Base-by-base conservation (phyloP, 2,797 vertebrate species). In the Lateolabrax maculatus region DNA sequence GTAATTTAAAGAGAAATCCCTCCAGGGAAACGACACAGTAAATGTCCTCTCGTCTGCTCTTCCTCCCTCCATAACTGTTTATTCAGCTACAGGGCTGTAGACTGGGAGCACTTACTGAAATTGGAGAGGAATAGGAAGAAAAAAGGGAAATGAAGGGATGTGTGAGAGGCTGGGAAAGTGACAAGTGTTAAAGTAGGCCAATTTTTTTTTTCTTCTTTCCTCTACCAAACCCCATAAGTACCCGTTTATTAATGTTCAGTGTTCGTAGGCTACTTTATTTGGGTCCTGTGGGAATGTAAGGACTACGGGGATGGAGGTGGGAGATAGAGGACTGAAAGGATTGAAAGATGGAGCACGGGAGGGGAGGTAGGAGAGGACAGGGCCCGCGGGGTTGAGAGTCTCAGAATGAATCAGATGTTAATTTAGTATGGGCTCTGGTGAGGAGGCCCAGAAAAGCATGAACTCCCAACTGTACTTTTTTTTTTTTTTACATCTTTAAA, bases 1-100 rank as follows among this genome's bases (percentile, higher is more conserved):
- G 94, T 95, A 94, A 95, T 94, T 94, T 95, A 94, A 93, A 93
- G 91, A 93, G 86, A 89, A 92, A 84, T 84, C 87, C 90, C 93
- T 88, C 84, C 64, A 86, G 91, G 86, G 90, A 86, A 81, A 88
- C 31, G 71, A 82, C 89, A 89, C 86, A 86, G 79, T 92, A 92
- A 93, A 93, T 70, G 81, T 89, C 88, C 84, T 86, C 86, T 84
- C 71, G 63, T 91, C 86, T 86, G 82, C 69, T 88, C 81, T 76
- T 81, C 65, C 80, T 84, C 75, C 75, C 70, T 87, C 75, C 71
- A 81, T 87, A 84, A 91, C 84, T 88, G 83, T 90, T 90, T 90
- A 85, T 85, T 88, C 87, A 90, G 84, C 89, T 85, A 77, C 79
- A 53, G 80, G 77, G 85, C 84, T 71, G 77, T 16, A 90, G 87